phyloP scores from a whole-genome alignment of 2,888 invertebrate genomes.

The Clunio marinus region DNA sequence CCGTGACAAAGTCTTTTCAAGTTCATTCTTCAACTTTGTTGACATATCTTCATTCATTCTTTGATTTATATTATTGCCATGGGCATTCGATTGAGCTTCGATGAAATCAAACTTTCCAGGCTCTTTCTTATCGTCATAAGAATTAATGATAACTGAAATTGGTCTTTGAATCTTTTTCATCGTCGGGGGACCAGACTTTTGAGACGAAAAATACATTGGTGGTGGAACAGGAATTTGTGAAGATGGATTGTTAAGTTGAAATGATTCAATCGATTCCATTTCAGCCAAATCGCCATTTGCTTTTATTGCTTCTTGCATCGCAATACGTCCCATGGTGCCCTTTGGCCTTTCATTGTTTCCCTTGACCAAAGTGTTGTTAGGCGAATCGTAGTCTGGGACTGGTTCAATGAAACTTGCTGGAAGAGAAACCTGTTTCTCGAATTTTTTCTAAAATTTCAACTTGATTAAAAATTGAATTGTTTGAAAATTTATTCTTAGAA shows the following conservation, averaged over 20 bases:
- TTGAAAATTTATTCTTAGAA: not conserved
- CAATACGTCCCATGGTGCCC: slow-evolving; percentile 41
- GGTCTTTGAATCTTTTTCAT: slow-evolving; percentile 57
- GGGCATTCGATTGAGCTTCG: slow-evolving; percentile 45
- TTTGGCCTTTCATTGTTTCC: slow-evolving; percentile 38
- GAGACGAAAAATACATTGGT: slow-evolving; percentile 62
- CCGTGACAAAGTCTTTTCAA: slow-evolving; percentile 69
- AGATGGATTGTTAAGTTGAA: slow-evolving; percentile 63
- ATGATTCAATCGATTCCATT: slow-evolving; percentile 72
- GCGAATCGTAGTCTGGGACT: slow-evolving; percentile 30
- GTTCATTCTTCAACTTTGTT: slow-evolving; percentile 67
- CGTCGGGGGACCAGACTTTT: slow-evolving; percentile 55
- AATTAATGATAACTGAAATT: slow-evolving; percentile 68
- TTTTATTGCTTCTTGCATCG: slow-evolving; percentile 44
- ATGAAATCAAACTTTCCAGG: slow-evolving; percentile 72
- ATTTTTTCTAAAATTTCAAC: slow-evolving; percentile 19
- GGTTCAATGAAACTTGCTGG: slow-evolving; percentile 1
- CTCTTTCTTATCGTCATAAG: slow-evolving; percentile 60
- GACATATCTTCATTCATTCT: slow-evolving; percentile 54
- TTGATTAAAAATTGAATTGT: slow-evolving; percentile 31
- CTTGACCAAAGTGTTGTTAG: slow-evolving; percentile 40
- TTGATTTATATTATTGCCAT: slow-evolving; percentile 45
- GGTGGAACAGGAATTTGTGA: slow-evolving; percentile 63
- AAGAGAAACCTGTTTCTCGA: slow-evolving; percentile 11
- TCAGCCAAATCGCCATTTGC: slow-evolving; percentile 59